phyloP scores from a whole-genome alignment of 2,113 vertebrate species.

The Mohoua ochrocephala region DNA sequence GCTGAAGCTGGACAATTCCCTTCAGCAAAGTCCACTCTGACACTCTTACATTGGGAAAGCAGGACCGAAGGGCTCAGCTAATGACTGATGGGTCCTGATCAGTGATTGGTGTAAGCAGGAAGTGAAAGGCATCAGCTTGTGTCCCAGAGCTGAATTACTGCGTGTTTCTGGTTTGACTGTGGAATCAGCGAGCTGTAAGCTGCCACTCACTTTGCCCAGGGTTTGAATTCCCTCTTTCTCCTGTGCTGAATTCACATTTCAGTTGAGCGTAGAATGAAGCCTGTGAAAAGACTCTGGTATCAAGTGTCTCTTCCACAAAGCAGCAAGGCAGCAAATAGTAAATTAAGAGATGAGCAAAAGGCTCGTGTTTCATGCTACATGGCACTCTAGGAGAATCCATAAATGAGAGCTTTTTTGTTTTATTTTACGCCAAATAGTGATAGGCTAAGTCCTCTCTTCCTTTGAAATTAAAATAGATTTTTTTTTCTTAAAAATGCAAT shows the following conservation, averaged over 20 bases:
- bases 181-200: neutral
- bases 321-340: neutral
- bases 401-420: neutral
- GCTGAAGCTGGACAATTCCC: neutral
- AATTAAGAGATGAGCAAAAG: neutral
- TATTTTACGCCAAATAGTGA: neutral
- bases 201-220: neutral
- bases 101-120: neutral
- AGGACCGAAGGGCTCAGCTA: neutral
- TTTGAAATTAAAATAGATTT: neutral
- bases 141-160: neutral
- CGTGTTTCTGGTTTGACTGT: neutral
- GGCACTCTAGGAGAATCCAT: neutral
- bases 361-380: neutral
- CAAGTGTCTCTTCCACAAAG: neutral
- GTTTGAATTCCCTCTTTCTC: neutral
- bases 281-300: neutral
- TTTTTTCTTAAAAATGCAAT: neutral
- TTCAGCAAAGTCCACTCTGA: neutral
- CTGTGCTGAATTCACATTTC: neutral
- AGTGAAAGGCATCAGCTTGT: neutral
- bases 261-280: neutral
- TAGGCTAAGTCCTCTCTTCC: neutral
- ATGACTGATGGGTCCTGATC: neutral
- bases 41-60: accelerated